These are phyloP conservation scores for Pyxicephalus adspersus DNA, from an alignment of 2,113 vertebrate species.

Conservation along the genomic window DNA sequence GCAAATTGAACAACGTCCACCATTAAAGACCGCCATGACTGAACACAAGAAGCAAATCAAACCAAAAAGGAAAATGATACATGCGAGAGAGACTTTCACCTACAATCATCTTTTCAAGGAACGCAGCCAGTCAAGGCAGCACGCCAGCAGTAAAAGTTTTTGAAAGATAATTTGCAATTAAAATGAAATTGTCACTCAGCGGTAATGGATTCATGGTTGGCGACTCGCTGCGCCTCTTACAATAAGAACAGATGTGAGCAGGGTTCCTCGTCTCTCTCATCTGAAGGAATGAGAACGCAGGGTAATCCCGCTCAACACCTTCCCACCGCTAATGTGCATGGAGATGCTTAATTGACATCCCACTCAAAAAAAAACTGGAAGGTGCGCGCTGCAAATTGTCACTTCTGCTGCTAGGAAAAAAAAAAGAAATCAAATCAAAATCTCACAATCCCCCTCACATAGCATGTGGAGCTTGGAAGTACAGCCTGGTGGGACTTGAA, in stretches of 20 bases:
- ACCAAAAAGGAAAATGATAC: neutral
- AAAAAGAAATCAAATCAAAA: neutral
- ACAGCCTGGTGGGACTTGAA: slow-evolving; percentile 25
- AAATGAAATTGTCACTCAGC: slow-evolving; percentile 19
- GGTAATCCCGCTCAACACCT: slow-evolving; percentile 49
- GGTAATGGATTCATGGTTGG: slow-evolving; percentile 7
- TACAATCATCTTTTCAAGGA: neutral
- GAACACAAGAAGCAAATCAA: neutral
- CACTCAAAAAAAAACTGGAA: slow-evolving; percentile 35
- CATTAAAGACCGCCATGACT: neutral
- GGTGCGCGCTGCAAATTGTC: slow-evolving; percentile 48
- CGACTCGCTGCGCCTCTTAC: slow-evolving; percentile 16
- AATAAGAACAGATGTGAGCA: slow-evolving; percentile 47
- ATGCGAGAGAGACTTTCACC: neutral
- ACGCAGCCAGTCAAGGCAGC: neutral
- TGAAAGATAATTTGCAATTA: slow-evolving; percentile 49
- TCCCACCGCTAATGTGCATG: slow-evolving; percentile 22
- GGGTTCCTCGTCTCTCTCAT: slow-evolving; percentile 34
- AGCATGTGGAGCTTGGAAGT: slow-evolving; percentile 46
- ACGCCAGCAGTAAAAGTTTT: neutral
- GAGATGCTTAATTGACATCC: slow-evolving; percentile 51
- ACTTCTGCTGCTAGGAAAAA: slow-evolving; percentile 17
- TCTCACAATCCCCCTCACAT: slow-evolving; percentile 52
- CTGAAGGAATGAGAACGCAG: neutral
- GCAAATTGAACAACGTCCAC: too few relatives aligned